A percentile compares a stretch with the other conserved stretches of the same genome.
These are phyloP conservation scores for Corydoras sp. DNA, from an alignment of 2,113 vertebrate species.

Conservation along the genomic window DNA sequence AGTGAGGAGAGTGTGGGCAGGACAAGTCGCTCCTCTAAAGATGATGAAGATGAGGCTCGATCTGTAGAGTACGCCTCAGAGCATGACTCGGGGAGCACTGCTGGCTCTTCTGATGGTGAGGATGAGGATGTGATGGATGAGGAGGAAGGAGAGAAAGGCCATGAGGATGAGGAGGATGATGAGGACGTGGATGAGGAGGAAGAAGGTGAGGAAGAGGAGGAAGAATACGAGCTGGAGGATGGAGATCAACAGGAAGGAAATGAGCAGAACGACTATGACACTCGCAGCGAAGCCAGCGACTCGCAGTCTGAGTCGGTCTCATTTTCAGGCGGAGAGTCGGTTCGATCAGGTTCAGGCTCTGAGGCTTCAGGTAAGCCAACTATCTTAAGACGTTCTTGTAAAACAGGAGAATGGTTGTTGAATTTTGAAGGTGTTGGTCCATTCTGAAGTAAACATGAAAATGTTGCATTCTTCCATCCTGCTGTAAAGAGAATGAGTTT, in stretches of 20 bases:
- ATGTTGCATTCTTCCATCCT: no score
- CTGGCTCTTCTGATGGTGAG: slow-evolving; percentile 35
- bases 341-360: slow-evolving; percentile 81
- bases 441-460: no score
- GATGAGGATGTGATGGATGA: slow-evolving; percentile 65
- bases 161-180: slow-evolving; percentile 52
- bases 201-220: slow-evolving; percentile 73
- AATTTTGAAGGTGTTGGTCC: no score
- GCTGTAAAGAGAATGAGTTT: no score
- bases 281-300: slow-evolving; percentile 91
- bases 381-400: background rate
- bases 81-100: no score
- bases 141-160: slow-evolving; percentile 39
- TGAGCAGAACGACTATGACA: slow-evolving; percentile 83
- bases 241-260: slow-evolving; percentile 76
- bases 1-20: no score
- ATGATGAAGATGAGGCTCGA: no score
- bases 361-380: slow-evolving; percentile 81
- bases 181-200: slow-evolving; percentile 59
- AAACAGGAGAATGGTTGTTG: no score
- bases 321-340: slow-evolving; percentile 87
- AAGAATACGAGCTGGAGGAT: slow-evolving; percentile 80
- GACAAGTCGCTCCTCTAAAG: no score
- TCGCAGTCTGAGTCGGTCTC: slow-evolving; percentile 90
- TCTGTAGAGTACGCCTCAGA: no score